A percentile compares a stretch with the other conserved stretches of the same genome.
Conservation (phyloP, 2,113 vertebrate species). For the Benitochromis conjunctus region DNA sequence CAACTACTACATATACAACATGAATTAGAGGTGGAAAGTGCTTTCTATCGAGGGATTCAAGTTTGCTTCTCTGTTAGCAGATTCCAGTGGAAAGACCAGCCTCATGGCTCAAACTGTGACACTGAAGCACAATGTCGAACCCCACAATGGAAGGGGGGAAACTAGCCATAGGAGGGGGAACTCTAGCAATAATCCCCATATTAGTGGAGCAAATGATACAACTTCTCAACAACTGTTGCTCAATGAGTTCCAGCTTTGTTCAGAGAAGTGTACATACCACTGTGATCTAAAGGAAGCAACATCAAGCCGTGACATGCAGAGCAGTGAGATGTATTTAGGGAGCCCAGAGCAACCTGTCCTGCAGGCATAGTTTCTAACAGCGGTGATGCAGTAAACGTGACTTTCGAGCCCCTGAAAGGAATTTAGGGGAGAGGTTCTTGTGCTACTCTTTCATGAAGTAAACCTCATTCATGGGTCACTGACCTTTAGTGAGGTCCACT, state of each 20-base stretch:
- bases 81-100: conserved; percentile 56
- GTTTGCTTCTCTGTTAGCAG: background rate
- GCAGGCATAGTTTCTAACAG: background rate
- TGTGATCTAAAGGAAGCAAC: background rate
- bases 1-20: background rate
- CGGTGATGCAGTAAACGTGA: background rate
- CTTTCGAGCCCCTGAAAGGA: conserved; percentile 6
- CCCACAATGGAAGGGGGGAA: conserved; percentile 27
- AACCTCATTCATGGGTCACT: background rate
- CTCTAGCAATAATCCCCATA: conserved; percentile 13
- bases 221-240: background rate
- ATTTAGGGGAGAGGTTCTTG: background rate
- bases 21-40: background rate
- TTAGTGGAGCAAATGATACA: conserved; percentile 21
- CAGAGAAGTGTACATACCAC: background rate
- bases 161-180: background rate
- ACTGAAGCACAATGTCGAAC: conserved; percentile 9
- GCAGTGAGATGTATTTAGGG: background rate
- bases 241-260: background rate
- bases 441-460: background rate
- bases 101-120: conserved; percentile 26
- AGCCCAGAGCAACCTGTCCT: conserved; percentile 16
- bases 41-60: background rate
- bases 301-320: conserved; percentile 24
- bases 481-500: background rate